phyloP scores from a whole-genome alignment of 2,888 invertebrate genomes.

The Azorinus chamasolen region DNA sequence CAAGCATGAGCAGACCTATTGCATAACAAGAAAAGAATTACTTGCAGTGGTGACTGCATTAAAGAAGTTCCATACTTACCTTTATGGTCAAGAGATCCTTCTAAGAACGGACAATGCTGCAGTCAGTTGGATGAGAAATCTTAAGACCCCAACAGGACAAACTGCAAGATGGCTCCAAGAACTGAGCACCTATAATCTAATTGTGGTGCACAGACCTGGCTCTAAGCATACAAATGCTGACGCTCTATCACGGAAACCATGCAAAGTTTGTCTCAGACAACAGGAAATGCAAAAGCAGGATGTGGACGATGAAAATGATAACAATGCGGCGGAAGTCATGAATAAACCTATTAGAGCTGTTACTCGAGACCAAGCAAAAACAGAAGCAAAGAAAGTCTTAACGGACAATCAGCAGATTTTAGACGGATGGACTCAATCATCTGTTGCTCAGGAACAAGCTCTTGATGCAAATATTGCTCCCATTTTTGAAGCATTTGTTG shows the following conservation, averaged over 20 bases:
- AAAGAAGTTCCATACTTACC: constrained; percentile 41
- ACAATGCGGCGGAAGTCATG: background rate
- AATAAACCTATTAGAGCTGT: background rate
- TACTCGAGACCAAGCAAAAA: background rate
- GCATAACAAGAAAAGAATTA: constrained; percentile 31
- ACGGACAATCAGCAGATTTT: background rate
- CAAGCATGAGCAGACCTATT: constrained; percentile 23
- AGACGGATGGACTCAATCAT: background rate
- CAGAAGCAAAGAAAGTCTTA: background rate
- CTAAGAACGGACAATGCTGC: constrained; percentile 56
- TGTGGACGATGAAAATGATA: background rate
- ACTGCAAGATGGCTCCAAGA: constrained; percentile 40
- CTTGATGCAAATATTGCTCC: background rate
- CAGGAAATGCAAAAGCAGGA: background rate
- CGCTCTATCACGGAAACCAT: constrained; percentile 20
- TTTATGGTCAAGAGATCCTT: constrained; percentile 38
- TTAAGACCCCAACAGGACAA: constrained; percentile 51
- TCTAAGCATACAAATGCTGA: constrained; percentile 18
- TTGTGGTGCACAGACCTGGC: constrained; percentile 14
- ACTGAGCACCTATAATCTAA: constrained; percentile 22
- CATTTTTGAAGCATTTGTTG: background rate
- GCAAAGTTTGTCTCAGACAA: constrained; percentile 14
- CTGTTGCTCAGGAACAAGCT: background rate
- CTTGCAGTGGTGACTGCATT: constrained; percentile 25
- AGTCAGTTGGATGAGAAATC: constrained; percentile 47